Evolutionary conservation across 30 jellyfish, hydroid and myxozoan genomes (phyloP), one percentile per base, ranked within the genome.

Genomic region (Aurelia aurita complex sp. Pacific): DNA sequence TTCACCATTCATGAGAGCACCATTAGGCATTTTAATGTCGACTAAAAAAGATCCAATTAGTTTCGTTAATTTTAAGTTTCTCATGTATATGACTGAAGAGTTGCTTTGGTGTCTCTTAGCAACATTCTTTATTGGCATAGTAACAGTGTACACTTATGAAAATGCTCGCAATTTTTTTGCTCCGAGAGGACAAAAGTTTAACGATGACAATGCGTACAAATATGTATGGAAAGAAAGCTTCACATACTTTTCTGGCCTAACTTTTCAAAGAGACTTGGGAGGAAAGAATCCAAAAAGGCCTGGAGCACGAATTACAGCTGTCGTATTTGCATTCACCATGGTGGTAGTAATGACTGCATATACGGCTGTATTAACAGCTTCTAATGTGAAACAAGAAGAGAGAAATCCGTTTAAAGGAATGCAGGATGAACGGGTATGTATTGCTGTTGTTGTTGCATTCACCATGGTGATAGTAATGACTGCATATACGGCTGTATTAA

Each of bases 231-330:
- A 43, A 54, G 97, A 88, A 52, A 79, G 97, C 10, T 89, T 92
- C 83, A 59, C 97, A 14, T 92, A 92, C 77, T 81, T 92, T 13
- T 67, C 88, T 35, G 98, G 98, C 67, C 79, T 92, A 19, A 81
- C 97, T 33, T 72, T 92, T 64, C 98, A 92, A 76, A 79, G 97
- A 12, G 98, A 92, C 64, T 80, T 92, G 32, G 98, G 97, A 63
- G 97, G 97, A 6, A 90, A 76, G 46, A 92, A 81, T 76, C 98
- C 98, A 42, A 74, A 46, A 5, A 88, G 84, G 15, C 36, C 69
- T 38, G 97, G 96, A 13, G 96, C 98, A 35, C 83, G 97, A 54
- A 71, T 88, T 12, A 34, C 98, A 8, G 96, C 98, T 9, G 61
- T 92, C 19, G 66, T 80, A 5, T 89, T 85, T 57, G 91, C 97